These are phyloP conservation scores for Caenorhabditis latens DNA, from an alignment of 1,140 invertebrate genomes.

Conservation along the genomic window DNA sequence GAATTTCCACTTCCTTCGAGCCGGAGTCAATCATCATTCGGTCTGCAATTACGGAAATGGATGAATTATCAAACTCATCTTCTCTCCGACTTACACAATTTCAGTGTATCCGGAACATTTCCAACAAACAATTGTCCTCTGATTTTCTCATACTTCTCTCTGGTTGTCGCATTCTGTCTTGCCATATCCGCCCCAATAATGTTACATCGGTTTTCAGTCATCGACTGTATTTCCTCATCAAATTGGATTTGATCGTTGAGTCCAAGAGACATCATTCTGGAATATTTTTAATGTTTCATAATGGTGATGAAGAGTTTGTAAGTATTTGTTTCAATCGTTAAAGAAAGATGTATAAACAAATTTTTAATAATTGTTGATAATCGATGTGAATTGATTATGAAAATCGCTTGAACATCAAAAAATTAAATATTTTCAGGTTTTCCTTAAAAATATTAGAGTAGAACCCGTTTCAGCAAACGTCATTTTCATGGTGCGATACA, in stretches of 20 bases:
- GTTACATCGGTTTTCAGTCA: constrained; percentile 25
- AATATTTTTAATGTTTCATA: background rate
- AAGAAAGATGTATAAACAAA: too few species aligned
- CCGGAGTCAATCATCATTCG: constrained; percentile 36
- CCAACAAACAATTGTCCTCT: constrained; percentile 33
- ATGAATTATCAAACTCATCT: too few species aligned
- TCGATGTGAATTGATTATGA: too few species aligned
- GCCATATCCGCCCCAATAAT: constrained; percentile 24
- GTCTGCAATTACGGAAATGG: background rate
- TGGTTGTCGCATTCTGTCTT: constrained; percentile 8
- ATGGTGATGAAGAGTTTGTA: background rate
- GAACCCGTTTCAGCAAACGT: too few species aligned
- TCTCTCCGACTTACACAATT: background rate
- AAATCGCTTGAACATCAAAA: background rate
- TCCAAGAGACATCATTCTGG: constrained; percentile 11
- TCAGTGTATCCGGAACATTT: constrained; percentile 18
- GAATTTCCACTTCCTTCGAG: constrained; percentile 32
- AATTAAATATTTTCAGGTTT: too few species aligned
- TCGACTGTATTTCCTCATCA: constrained; percentile 42
- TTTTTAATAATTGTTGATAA: too few species aligned
- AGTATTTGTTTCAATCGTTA: background rate
- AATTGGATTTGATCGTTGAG: constrained; percentile 40
- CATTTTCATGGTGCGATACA: too few species aligned
- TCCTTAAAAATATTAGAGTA: too few species aligned
- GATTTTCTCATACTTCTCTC: constrained; percentile 11